Conservation (phyloP, 2,113 vertebrate species). For the Myxocyprinus asiaticus region DNA sequence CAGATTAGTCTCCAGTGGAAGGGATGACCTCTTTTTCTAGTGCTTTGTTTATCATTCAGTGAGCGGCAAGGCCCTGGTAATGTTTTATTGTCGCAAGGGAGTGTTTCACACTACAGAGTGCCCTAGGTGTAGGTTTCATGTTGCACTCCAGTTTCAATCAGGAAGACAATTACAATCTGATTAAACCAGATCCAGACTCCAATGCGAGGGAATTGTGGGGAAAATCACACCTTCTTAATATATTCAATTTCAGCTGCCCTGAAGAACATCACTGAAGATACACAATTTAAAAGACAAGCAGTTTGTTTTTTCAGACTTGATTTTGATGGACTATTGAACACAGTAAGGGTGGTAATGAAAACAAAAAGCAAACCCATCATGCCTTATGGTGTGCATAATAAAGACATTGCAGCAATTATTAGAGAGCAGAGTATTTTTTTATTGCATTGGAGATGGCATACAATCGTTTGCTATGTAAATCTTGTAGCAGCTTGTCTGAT, state of each 20-base stretch:
- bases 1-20: slow-evolving; percentile 19
- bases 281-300: slow-evolving; percentile 51
- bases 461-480: slow-evolving; percentile 21
- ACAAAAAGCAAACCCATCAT: slow-evolving; percentile 44
- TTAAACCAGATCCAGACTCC: slow-evolving; percentile 40
- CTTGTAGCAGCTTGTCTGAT: not conserved
- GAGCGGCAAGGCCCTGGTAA: not conserved
- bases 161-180: slow-evolving; percentile 41
- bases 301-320: slow-evolving; percentile 27
- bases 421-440: slow-evolving; percentile 23
- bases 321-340: slow-evolving; percentile 59
- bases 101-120: slow-evolving; percentile 1
- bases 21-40: slow-evolving; percentile 9
- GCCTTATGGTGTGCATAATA: slow-evolving; percentile 15
- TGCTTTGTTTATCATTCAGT: not conserved
- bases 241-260: slow-evolving; percentile 60
- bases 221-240: slow-evolving; percentile 57
- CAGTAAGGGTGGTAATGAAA: slow-evolving; percentile 21
- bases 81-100: slow-evolving; percentile 31
- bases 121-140: slow-evolving; percentile 22
- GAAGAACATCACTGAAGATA: slow-evolving; percentile 49
- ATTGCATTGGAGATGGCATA: slow-evolving; percentile 29
- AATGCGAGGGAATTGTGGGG: slow-evolving; percentile 47
- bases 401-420: slow-evolving; percentile 38
- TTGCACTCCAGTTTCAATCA: slow-evolving; percentile 30